Evolutionary conservation across 2,888 invertebrate species (phyloP).

Genomic region (Unio delphinus): DNA sequence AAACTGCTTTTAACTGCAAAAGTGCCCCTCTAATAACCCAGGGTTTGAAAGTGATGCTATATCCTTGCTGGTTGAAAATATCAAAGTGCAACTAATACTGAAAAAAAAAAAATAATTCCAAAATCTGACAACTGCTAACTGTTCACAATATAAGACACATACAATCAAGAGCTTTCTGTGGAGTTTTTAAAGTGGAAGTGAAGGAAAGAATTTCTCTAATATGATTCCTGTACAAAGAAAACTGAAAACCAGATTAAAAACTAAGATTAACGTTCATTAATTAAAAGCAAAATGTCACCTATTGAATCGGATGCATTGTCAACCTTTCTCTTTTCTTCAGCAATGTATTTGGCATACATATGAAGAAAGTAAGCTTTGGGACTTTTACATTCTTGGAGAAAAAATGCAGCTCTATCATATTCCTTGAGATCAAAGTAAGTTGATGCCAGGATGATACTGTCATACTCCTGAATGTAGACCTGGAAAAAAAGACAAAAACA

Average conservation of each 20-base stretch:
- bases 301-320: slow-evolving; percentile 83
- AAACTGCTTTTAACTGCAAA: too few species aligned
- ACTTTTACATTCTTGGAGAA: slow-evolving; percentile 57
- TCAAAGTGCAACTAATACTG: too few species aligned
- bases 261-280: too few species aligned
- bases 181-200: background rate
- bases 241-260: too few species aligned
- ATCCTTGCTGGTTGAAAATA: too few species aligned
- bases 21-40: too few species aligned
- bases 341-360: slow-evolving; percentile 88
- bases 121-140: background rate
- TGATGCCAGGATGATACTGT: slow-evolving; percentile 85
- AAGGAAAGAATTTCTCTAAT: too few species aligned
- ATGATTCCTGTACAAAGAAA: too few species aligned
- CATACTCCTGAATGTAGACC: slow-evolving; percentile 77
- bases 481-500: slow-evolving; percentile 26
- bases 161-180: slow-evolving; percentile 1
- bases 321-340: slow-evolving; percentile 89
- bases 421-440: slow-evolving; percentile 92
- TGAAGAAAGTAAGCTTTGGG: slow-evolving; percentile 86
- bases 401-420: slow-evolving; percentile 79
- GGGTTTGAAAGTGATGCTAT: too few species aligned
- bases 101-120: too few species aligned
- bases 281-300: slow-evolving; percentile 65
- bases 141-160: slow-evolving; percentile 3